Conservation (phyloP, 2,113 vertebrate genomes). For the Hemichromis elongatus region DNA sequence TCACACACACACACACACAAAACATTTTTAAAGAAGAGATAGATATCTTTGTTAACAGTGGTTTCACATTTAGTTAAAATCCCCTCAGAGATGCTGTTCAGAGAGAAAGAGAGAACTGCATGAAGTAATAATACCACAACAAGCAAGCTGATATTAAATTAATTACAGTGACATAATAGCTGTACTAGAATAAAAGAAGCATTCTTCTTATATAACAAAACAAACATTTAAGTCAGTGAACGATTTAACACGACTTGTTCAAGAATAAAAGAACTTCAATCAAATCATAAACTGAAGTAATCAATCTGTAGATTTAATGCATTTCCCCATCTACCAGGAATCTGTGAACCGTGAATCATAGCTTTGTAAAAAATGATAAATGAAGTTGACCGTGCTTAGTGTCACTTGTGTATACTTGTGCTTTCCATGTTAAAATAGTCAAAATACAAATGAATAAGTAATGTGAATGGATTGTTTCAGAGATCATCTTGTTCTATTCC, state of each 20-base stretch:
- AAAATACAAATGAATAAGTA: conserved; percentile 9
- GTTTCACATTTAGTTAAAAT: not conserved
- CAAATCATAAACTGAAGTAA: not conserved
- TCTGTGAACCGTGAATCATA: not conserved
- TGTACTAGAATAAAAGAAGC: not conserved
- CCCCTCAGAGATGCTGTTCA: not conserved
- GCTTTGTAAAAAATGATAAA: not conserved
- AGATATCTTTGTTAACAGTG: not conserved
- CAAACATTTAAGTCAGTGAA: not conserved
- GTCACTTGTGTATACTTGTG: not conserved
- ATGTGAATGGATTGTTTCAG: not conserved
- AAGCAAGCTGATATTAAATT: not conserved
- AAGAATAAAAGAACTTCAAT: not conserved
- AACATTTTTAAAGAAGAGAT: no score
- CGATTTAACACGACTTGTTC: not conserved
- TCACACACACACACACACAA: not conserved
- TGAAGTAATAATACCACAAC: not conserved
- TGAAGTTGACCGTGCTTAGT: not conserved
- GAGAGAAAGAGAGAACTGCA: not conserved
- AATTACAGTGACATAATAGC: not conserved
- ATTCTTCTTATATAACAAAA: not conserved
- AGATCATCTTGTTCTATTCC: not conserved
- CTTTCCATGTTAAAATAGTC: not conserved
- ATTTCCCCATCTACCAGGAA: not conserved
- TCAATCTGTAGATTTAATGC: not conserved